phyloP scores from a whole-genome alignment of 2,888 invertebrate genomes.

The Euclidia mi region DNA sequence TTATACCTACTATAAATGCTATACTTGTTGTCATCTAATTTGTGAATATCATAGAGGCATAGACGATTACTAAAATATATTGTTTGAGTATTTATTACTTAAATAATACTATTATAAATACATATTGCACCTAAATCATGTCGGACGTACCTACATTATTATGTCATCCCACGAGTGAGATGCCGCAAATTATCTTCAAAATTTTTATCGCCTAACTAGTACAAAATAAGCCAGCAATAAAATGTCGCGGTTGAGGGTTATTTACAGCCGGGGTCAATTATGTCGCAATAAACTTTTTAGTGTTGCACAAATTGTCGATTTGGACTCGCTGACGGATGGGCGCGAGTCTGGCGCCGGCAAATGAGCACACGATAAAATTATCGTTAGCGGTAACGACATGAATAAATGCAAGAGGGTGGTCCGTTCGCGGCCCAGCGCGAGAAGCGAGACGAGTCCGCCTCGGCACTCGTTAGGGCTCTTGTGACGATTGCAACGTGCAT shows the following conservation, averaged over 20 bases:
- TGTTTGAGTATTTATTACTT: too few species aligned
- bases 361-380: slow-evolving; percentile 91
- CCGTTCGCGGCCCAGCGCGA: slow-evolving; percentile 70
- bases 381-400: slow-evolving; percentile 91
- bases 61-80: too few species aligned
- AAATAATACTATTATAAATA: too few species aligned
- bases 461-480: slow-evolving; percentile 83
- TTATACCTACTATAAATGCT: too few species aligned
- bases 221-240: slow-evolving; percentile 72
- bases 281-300: slow-evolving; percentile 88
- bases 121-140: too few species aligned
- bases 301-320: slow-evolving; percentile 89
- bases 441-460: slow-evolving; percentile 66
- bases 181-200: slow-evolving; percentile 10
- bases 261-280: slow-evolving; percentile 86
- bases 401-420: slow-evolving; percentile 90
- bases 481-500: slow-evolving; percentile 70
- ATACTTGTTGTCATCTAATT: too few species aligned
- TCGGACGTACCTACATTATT: not conserved
- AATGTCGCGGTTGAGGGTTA: slow-evolving; percentile 72
- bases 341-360: slow-evolving; percentile 88
- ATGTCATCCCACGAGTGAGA: not conserved
- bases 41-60: too few species aligned
- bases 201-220: slow-evolving; percentile 50
- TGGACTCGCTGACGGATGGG: slow-evolving; percentile 87